Evolutionary conservation across 2,888 invertebrate genomes (phyloP).

Genomic region (Alentia gelatinosa): DNA sequence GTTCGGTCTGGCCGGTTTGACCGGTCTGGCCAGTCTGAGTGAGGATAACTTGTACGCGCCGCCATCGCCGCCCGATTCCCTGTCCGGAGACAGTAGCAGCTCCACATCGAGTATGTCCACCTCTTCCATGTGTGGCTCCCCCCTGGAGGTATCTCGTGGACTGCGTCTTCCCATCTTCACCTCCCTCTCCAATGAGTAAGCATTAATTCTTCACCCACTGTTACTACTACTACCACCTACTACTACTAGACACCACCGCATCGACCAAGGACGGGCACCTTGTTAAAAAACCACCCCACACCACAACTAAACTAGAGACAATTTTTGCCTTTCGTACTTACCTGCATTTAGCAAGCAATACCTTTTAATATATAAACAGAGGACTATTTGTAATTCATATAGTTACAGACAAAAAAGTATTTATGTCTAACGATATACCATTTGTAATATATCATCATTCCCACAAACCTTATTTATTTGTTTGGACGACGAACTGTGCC

Average conservation of each 20-base stretch:
- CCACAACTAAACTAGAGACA: conserved; percentile 3
- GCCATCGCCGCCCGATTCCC: conserved; percentile 52
- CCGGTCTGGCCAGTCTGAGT: background rate
- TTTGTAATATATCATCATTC: conserved; percentile 53
- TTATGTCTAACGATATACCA: conserved; percentile 50
- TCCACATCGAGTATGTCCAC: conserved; percentile 31
- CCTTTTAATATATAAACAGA: conserved; percentile 47
- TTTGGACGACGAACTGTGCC: conserved; percentile 31
- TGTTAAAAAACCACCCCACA: conserved; percentile 43
- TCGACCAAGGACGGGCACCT: conserved; percentile 51
- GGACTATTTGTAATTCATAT: conserved; percentile 41
- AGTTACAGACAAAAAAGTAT: conserved; percentile 35
- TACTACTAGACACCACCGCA: background rate
- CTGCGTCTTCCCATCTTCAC: conserved; percentile 74
- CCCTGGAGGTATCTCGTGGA: conserved; percentile 70
- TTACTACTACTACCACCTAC: no score
- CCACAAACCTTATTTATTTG: conserved; percentile 51
- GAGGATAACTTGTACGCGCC: conserved; percentile 32
- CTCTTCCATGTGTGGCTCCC: conserved; percentile 67
- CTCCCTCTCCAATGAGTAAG: conserved; percentile 67
- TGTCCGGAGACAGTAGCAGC: background rate
- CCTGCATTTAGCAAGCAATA: conserved; percentile 52
- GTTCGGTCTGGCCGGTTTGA: conserved; percentile 16
- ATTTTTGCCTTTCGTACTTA: conserved; percentile 51
- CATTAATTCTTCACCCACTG: no score